Conservation (phyloP, 2,113 vertebrate species). For the Hoplias malabaricus region DNA sequence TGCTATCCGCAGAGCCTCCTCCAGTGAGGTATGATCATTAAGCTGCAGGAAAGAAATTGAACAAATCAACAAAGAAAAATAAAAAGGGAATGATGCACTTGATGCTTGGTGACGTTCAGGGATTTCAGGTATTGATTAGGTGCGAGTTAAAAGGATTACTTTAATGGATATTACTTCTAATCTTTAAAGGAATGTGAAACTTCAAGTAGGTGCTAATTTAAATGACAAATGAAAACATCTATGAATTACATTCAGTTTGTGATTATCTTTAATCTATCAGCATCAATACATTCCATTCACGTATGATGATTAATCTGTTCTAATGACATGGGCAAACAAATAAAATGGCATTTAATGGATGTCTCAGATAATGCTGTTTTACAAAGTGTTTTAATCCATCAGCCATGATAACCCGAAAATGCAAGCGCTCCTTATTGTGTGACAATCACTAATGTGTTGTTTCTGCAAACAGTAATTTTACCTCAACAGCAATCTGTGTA, state of each 20-base stretch:
- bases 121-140: conserved; percentile 3
- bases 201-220: neutral
- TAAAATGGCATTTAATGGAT: neutral
- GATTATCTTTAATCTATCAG: neutral
- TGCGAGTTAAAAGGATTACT: neutral
- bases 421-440: neutral
- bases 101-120: neutral
- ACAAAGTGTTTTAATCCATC: neutral
- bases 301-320: conserved; percentile 1
- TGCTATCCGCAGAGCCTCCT: conserved; percentile 97
- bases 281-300: neutral
- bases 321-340: neutral
- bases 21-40: conserved; percentile 92
- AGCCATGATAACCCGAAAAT: neutral
- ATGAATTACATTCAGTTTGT: neutral
- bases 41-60: conserved; percentile 73
- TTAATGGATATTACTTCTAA: neutral
- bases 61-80: neutral
- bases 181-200: neutral
- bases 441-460: neutral
- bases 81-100: neutral
- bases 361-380: neutral
- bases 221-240: conserved; percentile 3
- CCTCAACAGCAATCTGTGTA: conserved; percentile 97
- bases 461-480: conserved; percentile 50